Base-by-base conservation (phyloP, 1,140 invertebrate species). In the Drosophila serrata region DNA sequence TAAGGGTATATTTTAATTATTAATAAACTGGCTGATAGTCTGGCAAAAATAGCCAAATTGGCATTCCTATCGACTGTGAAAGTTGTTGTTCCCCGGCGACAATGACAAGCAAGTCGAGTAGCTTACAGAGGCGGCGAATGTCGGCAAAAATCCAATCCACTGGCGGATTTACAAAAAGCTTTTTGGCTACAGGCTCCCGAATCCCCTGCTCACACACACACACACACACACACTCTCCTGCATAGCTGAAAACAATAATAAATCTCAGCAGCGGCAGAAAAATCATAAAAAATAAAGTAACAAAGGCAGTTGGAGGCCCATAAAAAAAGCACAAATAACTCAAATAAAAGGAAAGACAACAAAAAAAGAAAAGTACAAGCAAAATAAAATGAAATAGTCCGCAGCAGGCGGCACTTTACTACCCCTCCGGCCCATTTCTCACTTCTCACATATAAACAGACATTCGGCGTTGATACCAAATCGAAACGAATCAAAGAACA, bases 201-300 rank as follows among this genome's bases (percentile, higher is more conserved):
- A 67, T 48, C 45, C 43, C 58, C 19, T 31, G 24, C 45, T 29
- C n/a, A 43, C n/a, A 49, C 22, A 40, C 31, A 53, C 1, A 45
- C 29, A 35, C 43, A 55, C 13, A 46, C 15, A 49, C 29, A 40
- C 31, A 40, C 31, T 59, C 17, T 56, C 31, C 48, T 37, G 46
- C 40, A 55, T 49, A 56, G 75, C 61, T 69, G 60, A 82, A 82
- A 84, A 82, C 81, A 82, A 84, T 84, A 82, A 82, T 82, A 82
- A 82, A 84, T 82, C 81, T 82, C 76, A 53, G 75, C 76, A 75
- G 64, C 64, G 56, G 58, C 61, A 64, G 51, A 79, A 74, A 80
- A 84, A 84, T 79, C 81, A 82, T 75, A 84, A 75, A 82, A 64
- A 72, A 64, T 72, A 76, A 75, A 82, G 70, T 79, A 82, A 82